Evolutionary conservation across 2,797 vertebrate species (phyloP), one percentile per base, ranked within the genome.

Genomic region (Esox lucius): DNA sequence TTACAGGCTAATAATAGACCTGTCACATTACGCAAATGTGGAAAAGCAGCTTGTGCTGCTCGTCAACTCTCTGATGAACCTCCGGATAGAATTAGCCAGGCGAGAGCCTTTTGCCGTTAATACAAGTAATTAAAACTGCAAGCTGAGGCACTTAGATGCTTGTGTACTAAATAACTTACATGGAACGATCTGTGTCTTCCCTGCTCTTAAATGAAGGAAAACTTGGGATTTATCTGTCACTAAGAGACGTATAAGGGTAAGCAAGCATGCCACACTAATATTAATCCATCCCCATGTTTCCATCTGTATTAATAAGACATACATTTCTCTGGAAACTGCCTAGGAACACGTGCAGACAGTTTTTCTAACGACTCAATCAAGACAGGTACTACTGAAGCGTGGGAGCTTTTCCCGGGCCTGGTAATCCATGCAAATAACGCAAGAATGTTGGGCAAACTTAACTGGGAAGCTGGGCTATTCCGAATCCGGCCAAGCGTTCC

Each of bases 1-100:
- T 94, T 94, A 94, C 90, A 79, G 91, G 89, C 93, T 95, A 95
- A 95, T 95, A 94, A 95, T 94, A 95, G 94, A 94, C 92, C 93
- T 93, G 93, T 94, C 93, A 94, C 93, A 95, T 95, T 94, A 94
- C 92, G 91, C 94, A 95, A 94, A 95, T 93, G 92, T 85, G 86
- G 86, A 91, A 88, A 93, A 93, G 93, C 92, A 86, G 93, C 90
- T 90, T 90, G 87, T 79, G 88, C 78, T 81, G 82, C 83, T 87
- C 85, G 86, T 88, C 80, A 87, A 74, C 85, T 49, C 48, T 1
- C 15, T 11, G 82, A 91, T 89, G 88, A 91, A 85, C 86, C 81
- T 83, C 85, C 74, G 85, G 91, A 91, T 92, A 90, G 92, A 94
- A 94, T 94, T 94, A 95, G 92, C 92, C 92, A 92, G 88, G 87